Conservation (phyloP, 2,888 invertebrate species). For the Lottia scabra region DNA sequence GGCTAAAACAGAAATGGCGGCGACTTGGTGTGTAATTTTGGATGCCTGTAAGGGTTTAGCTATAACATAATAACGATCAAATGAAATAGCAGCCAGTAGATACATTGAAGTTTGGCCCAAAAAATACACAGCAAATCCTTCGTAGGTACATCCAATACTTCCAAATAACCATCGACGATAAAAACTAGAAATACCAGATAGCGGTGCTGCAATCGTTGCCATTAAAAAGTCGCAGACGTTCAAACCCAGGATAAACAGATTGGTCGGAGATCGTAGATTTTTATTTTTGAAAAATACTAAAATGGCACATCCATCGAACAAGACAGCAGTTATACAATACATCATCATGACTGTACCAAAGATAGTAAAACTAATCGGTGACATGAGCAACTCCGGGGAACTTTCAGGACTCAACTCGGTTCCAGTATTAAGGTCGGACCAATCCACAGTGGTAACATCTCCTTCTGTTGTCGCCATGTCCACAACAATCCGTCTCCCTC, state of each 20-base stretch:
- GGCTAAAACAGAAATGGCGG: slow-evolving; percentile 25
- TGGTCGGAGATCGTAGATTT: slow-evolving; percentile 50
- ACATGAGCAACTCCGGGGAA: background rate
- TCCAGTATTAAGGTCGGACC: background rate
- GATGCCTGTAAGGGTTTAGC: slow-evolving; percentile 44
- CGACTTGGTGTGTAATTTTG: slow-evolving; percentile 44
- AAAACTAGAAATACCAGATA: slow-evolving; percentile 21
- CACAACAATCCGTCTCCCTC: background rate
- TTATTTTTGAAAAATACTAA: slow-evolving; percentile 41
- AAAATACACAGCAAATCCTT: slow-evolving; percentile 54
- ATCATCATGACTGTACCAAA: slow-evolving; percentile 6
- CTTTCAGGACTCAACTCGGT: background rate
- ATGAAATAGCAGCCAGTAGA: slow-evolving; percentile 50
- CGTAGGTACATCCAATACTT: slow-evolving; percentile 42
- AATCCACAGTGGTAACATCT: background rate
- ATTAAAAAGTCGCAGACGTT: slow-evolving; percentile 47
- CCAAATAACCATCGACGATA: slow-evolving; percentile 36
- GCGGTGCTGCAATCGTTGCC: slow-evolving; percentile 37
- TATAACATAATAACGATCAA: slow-evolving; percentile 58
- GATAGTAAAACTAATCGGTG: background rate
- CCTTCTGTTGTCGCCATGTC: background rate
- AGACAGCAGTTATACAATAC: slow-evolving; percentile 21
- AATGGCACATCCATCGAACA: slow-evolving; percentile 33
- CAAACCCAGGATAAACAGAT: slow-evolving; percentile 51
- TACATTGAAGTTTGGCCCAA: slow-evolving; percentile 53